phyloP scores from a whole-genome alignment of 1,140 invertebrate genomes.

The Drosophila equinoxialis region DNA sequence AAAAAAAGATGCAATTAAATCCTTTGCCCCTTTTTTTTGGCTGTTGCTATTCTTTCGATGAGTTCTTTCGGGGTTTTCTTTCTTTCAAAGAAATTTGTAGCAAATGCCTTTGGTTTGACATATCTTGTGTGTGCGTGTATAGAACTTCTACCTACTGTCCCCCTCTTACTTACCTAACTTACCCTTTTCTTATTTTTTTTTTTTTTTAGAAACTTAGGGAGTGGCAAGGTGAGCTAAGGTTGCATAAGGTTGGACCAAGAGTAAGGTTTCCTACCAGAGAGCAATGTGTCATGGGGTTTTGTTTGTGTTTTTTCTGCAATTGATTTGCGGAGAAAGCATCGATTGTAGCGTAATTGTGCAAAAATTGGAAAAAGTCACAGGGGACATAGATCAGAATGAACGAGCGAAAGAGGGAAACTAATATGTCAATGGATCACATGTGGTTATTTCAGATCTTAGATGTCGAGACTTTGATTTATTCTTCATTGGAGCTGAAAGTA shows the following conservation, averaged over 20 bases:
- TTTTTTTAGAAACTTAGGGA: slow-evolving; percentile 29
- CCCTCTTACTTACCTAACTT: slow-evolving; percentile 4
- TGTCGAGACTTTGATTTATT: slow-evolving; percentile 14
- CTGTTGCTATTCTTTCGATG: slow-evolving; percentile 11
- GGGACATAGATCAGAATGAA: slow-evolving; percentile 46
- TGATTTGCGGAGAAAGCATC: slow-evolving; percentile 81
- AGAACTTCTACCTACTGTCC: slow-evolving; percentile 18
- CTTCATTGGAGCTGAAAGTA: slow-evolving; percentile 21
- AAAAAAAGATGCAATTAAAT: slow-evolving; percentile 78
- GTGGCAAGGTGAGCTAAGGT: slow-evolving; percentile 66
- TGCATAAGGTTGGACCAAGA: slow-evolving; percentile 34
- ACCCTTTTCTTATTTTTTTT: slow-evolving; percentile 43
- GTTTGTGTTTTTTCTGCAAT: slow-evolving; percentile 79
- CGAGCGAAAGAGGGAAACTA: not conserved
- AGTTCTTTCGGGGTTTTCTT: slow-evolving; percentile 18
- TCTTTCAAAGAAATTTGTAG: slow-evolving; percentile 66
- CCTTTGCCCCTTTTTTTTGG: slow-evolving; percentile 45
- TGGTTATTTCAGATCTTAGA: slow-evolving; percentile 30
- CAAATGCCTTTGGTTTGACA: slow-evolving; percentile 68
- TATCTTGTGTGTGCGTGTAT: slow-evolving; percentile 6
- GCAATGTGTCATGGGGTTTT: slow-evolving; percentile 80
- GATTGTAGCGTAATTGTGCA: slow-evolving; percentile 80
- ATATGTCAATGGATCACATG: slow-evolving; percentile 24
- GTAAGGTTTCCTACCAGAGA: slow-evolving; percentile 54
- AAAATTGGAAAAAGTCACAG: slow-evolving; percentile 79